These are phyloP conservation scores for Pachyseris speciosa DNA, from an alignment of 64 coral and sea anemone genomes.

Conservation along the genomic window DNA sequence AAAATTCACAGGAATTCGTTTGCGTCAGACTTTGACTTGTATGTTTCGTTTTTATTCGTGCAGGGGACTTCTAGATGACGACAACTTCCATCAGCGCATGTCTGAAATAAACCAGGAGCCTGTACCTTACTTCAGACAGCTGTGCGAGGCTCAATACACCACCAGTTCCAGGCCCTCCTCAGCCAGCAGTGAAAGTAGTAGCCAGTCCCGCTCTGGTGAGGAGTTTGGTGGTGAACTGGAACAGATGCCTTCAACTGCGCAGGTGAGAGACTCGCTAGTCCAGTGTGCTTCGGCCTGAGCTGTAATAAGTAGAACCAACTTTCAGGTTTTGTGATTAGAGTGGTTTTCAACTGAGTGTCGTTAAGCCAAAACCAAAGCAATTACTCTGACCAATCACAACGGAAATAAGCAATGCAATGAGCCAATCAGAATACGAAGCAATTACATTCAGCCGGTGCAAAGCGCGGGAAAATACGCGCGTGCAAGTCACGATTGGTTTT, in stretches of 20 bases:
- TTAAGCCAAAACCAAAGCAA: no score
- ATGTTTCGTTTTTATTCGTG: background rate
- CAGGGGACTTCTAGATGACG: conserved; percentile 95
- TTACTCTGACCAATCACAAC: no score
- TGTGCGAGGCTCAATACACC: conserved; percentile 59
- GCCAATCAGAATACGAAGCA: no score
- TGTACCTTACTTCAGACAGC: conserved; percentile 94
- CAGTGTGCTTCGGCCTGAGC: no score
- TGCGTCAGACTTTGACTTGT: background rate
- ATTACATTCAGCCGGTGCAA: no score
- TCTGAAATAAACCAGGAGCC: conserved; percentile 78
- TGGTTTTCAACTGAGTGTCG: no score
- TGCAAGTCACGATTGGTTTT: no score
- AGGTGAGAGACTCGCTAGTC: conserved; percentile 4
- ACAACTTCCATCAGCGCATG: conserved; percentile 80
- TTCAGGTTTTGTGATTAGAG: no score
- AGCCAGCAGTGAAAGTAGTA: conserved; percentile 19
- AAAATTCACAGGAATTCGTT: background rate
- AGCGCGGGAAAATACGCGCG: no score
- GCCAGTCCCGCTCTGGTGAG: background rate
- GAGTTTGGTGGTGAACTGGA: conserved; percentile 45
- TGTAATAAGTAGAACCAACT: no score
- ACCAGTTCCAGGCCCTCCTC: conserved; percentile 59
- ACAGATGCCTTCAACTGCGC: background rate
- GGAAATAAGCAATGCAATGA: no score